These are phyloP conservation scores for Onychomys arenicola DNA, from an alignment of 2,797 vertebrate genomes.

Conservation along the genomic window DNA sequence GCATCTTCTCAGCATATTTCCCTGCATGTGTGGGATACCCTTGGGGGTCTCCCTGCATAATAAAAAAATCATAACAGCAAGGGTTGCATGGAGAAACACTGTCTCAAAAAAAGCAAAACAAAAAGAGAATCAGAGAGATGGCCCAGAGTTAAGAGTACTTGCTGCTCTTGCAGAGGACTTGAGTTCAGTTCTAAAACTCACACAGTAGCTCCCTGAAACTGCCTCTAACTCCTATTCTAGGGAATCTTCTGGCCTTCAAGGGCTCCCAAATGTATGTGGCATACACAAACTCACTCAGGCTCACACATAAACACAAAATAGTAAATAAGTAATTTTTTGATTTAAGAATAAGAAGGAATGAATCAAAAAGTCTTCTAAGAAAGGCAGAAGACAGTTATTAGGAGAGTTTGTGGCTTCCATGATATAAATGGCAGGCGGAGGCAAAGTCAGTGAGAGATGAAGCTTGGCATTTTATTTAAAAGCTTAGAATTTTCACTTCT, in stretches of 20 bases:
- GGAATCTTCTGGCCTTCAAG: not conserved
- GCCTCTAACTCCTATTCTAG: too few species aligned
- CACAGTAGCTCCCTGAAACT: not conserved
- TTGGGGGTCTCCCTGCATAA: too few species aligned
- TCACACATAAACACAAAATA: not conserved
- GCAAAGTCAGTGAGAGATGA: not conserved
- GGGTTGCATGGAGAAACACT: not conserved
- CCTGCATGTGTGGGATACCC: too few species aligned
- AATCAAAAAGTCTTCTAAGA: not conserved
- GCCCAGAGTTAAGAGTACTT: not conserved
- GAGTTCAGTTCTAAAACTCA: not conserved
- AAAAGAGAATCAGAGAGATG: not conserved
- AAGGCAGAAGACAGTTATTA: not conserved
- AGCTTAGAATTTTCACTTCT: not conserved
- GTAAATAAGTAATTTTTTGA: not conserved
- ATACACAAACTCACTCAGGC: not conserved
- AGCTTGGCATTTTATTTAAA: not conserved
- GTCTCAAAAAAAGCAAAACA: not conserved
- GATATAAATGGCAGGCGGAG: not conserved
- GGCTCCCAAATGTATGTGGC: not conserved
- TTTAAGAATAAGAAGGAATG: not conserved
- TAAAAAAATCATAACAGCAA: not conserved
- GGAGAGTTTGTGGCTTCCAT: not conserved
- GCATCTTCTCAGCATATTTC: too few species aligned
- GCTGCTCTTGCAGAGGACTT: not conserved